Conservation (phyloP, 2,888 invertebrate genomes). For the Agrotis ipsilon region DNA sequence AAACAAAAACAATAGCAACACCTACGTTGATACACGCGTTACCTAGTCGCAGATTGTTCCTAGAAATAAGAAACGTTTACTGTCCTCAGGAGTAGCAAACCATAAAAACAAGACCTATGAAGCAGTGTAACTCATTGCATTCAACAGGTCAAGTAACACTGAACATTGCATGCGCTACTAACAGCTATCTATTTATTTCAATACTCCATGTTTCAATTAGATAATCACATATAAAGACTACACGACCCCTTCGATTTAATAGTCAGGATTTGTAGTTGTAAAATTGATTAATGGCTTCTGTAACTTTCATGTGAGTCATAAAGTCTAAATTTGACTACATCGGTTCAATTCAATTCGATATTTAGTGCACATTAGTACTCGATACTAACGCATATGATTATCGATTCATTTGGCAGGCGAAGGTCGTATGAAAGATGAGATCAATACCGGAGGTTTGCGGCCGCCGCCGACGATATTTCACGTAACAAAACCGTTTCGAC, state of each 20-base stretch:
- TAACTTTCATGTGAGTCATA: slow-evolving; percentile 8
- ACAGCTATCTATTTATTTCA: slow-evolving; percentile 68
- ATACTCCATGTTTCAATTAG: slow-evolving; percentile 64
- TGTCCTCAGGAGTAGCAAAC: slow-evolving; percentile 64
- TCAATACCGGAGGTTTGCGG: slow-evolving; percentile 76
- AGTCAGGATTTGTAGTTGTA: slow-evolving; percentile 22
- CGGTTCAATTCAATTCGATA: slow-evolving; percentile 40
- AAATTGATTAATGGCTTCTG: slow-evolving; percentile 16
- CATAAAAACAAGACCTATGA: slow-evolving; percentile 61
- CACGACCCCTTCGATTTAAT: slow-evolving; percentile 48
- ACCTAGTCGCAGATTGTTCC: slow-evolving; percentile 69
- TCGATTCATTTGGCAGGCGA: slow-evolving; percentile 73
- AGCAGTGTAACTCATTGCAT: slow-evolving; percentile 17
- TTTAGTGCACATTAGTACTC: slow-evolving; percentile 37
- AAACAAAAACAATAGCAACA: slow-evolving; percentile 39
- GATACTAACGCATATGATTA: slow-evolving; percentile 50
- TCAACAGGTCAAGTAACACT: slow-evolving; percentile 55
- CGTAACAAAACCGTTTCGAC: slow-evolving; percentile 83
- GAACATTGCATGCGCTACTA: slow-evolving; percentile 46
- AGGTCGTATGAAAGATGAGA: slow-evolving; percentile 84
- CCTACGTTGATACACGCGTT: slow-evolving; percentile 57
- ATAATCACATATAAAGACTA: slow-evolving; percentile 67
- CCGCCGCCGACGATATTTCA: slow-evolving; percentile 77
- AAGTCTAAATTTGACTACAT: slow-evolving; percentile 26
- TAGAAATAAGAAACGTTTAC: slow-evolving; percentile 71